A percentile compares a stretch with the other conserved stretches of the same genome.
Evolutionary conservation across 2,797 vertebrate genomes (phyloP).

Genomic region (Hipposideros larvatus): DNA sequence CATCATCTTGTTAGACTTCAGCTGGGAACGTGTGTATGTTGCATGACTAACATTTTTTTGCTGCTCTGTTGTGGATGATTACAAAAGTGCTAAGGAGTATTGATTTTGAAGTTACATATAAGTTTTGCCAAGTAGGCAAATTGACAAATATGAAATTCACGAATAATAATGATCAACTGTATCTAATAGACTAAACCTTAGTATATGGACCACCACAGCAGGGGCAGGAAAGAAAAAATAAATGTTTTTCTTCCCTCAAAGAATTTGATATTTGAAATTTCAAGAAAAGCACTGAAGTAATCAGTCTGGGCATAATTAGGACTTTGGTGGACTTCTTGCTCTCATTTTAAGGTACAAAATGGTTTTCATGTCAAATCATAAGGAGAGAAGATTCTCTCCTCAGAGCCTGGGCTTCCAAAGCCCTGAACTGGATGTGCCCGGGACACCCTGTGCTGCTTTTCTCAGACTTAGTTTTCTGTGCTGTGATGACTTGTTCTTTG

Average conservation of each 20-base stretch:
- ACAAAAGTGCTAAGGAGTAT: background rate
- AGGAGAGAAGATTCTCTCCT: background rate
- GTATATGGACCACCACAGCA: background rate
- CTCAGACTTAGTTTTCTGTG: background rate
- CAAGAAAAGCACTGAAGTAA: background rate
- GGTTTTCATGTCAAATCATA: background rate
- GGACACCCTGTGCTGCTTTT: background rate
- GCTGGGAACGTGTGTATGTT: background rate
- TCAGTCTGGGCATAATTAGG: background rate
- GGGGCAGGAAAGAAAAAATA: background rate
- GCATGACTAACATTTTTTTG: background rate
- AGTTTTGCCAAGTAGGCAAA: background rate
- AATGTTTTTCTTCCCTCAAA: background rate
- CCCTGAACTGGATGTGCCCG: background rate
- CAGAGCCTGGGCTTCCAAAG: background rate
- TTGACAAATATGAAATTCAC: background rate
- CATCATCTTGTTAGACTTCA: background rate
- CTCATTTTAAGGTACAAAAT: background rate
- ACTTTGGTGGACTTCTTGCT: background rate
- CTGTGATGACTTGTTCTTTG: background rate
- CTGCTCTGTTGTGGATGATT: background rate
- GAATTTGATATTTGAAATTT: conserved; percentile 13
- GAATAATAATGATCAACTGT: background rate
- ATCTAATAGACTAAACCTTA: background rate
- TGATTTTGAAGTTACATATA: background rate